Base-by-base conservation (phyloP, 2,888 invertebrate genomes). In the Anodontia alba region DNA sequence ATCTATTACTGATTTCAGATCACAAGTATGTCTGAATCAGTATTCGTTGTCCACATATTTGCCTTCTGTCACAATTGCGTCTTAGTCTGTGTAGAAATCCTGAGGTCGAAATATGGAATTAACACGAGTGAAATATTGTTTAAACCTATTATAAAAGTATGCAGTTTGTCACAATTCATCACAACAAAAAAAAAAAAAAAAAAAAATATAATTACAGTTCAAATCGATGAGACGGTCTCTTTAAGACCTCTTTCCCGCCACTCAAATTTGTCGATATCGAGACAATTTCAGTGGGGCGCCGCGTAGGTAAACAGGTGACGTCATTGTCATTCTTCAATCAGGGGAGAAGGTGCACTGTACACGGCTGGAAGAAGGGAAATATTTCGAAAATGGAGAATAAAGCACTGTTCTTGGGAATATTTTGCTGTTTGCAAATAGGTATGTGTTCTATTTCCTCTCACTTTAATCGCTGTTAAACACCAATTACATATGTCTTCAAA, bases 311-410 rank as follows among this genome's bases (percentile, higher is more conserved):
- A 62, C 23, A 62, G 17, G 12, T 62, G 62, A 62, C 62, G 62
- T 62, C 62, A 62, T 26, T 57, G 57, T 57, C 57, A 26, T 38
- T 12, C 57, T 57, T 23, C 8, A 26, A 57, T 12, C n/a, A 57
- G 5, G 26, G 57, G 23, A n/a, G n/a, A 57, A 23, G 62, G 62
- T 62, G 62, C 33, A 33, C 62, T 62, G 62, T 62, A 33, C 62
- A 7, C 33, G 33, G 62, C 62, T 62, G 33, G 62, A 62, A 23
- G 17, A 38, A 51, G 75, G 68, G 49, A 17, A 68, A 75, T 68
- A 68, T 51, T 68, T 51, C 5, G 38, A 75, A 75, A 75, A 75
- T 75, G 75, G 75, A 75, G 75, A 68, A 68, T 23, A 23, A 36
- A 26, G 23, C 38, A 51, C 17, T 49, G 49, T 38, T 68, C 49